Base-by-base conservation (phyloP, 2,888 invertebrate genomes). In the Clanis bilineata region DNA sequence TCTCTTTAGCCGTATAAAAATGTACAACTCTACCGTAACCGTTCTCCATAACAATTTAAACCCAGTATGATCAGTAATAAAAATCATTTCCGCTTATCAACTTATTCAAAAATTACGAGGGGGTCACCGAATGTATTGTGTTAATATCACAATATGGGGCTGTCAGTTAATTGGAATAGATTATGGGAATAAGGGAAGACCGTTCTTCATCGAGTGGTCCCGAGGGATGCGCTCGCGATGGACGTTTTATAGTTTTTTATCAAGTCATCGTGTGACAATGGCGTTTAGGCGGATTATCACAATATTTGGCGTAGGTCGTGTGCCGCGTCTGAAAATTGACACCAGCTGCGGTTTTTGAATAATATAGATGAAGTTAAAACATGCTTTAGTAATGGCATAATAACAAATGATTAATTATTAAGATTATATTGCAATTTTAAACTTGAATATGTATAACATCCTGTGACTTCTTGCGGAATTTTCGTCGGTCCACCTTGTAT, bases 151-250 rank as follows among this genome's bases (percentile, higher is more conserved):
- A 90, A 91, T 91, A 92, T 90, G 92, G 84, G 80, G 83, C 90
- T 92, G 92, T 92, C 92, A 92, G 89, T 92, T 92, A 91, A 92
- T 92, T 92, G 91, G 91, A 91, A 92, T 92, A 92, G 92, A 92
- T 92, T 90, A 91, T 92, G 91, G 91, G 92, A 92, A 90, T 87
- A 77, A 87, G 87, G 83, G 87, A 86, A 79, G 81, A 79, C 73
- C 71, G 73, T 77, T 77, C 79, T 79, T 74, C 73, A 74, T 77
- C 69, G 82, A 85, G 82, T 81, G 79, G 77, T 82, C 88, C 83
- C 84, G 76, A 68, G 89, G 91, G 91, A 87, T 79, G 82, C 62
- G 65, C 66, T 65, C 70, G 68, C 75, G 68, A 67, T 71, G 74
- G 66, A 77, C 80, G 74, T 82, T 86, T 83, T 81, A 77, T 81